phyloP scores from a whole-genome alignment of 2,113 vertebrate species.

The Anarrhichthys ocellatus region DNA sequence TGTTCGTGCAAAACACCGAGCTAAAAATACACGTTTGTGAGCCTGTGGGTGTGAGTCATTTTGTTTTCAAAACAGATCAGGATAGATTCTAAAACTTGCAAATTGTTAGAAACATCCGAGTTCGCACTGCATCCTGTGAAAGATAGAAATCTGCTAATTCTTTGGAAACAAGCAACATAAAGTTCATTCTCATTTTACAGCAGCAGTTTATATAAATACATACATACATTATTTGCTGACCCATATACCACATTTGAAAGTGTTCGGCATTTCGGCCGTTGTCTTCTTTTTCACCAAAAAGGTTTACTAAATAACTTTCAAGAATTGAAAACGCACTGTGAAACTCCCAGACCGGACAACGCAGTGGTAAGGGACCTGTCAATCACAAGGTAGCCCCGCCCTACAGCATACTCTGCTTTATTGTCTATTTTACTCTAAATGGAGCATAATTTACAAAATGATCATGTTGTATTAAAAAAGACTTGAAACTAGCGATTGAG shows the following conservation, averaged over 20 bases:
- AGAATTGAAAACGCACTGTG: neutral
- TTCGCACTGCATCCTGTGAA: neutral
- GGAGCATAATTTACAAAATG: neutral
- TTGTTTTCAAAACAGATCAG: neutral
- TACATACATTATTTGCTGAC: neutral
- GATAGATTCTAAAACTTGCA: neutral
- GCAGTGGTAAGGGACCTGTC: neutral
- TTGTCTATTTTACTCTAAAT: neutral
- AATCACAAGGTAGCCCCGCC: neutral
- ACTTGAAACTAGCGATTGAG: neutral
- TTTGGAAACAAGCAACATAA: neutral
- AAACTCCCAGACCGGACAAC: neutral
- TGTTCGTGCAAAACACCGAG: neutral
- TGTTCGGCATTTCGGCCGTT: neutral
- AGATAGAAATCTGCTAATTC: neutral
- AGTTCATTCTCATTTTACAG: neutral
- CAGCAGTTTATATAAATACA: neutral
- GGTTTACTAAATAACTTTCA: neutral
- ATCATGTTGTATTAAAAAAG: neutral
- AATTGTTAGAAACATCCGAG: neutral
- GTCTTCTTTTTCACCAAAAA: too few relatives aligned
- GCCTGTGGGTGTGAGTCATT: neutral
- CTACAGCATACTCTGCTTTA: neutral
- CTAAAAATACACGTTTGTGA: neutral
- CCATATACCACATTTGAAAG: neutral